Base-by-base conservation (phyloP, 2,888 invertebrate genomes). In the Plebejus argus region DNA sequence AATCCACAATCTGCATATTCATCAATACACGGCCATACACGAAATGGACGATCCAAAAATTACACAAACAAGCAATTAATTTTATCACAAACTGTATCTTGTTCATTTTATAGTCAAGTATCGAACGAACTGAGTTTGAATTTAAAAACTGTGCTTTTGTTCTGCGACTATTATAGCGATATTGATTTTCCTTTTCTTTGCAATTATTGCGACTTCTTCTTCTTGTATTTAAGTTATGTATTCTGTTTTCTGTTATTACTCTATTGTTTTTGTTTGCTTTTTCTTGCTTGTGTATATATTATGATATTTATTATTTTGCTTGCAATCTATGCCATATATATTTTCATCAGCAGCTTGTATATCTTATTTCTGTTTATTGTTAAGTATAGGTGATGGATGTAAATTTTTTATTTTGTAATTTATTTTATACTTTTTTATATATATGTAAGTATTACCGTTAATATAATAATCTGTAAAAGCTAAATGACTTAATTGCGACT, bases 131-230 rank as follows among this genome's bases (percentile, higher is more conserved):
- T 45, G 20, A 45, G 12, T 45, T 39, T 23, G 23, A 45, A 66
- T 15, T 66, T 66, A 1, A 28, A 66, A 66, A 66, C 18, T 20
- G 58, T 8, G n/a, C n/a, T 58, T 58, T 20, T 15, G 28, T 28
- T 28, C 12, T 66, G 15, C n/a, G 18, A 12, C 4, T 45, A 39
- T n/a, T 20, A 71, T 45, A 18, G n/a, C 39, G 39, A 20, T 39
- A 18, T 33, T 35, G 45, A 45, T 45, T n/a, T 71, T 39, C 61
- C 45, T 71, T 39, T 71, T n/a, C 35, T 71, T 71, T 71, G 71
- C 71, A 39, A 39, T 39, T 20, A 23, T 66, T 33, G 28, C 28
- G 66, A 66, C 15, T 71, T 70, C 35, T 35, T 70, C n/a, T 70
- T 70, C 39, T 4, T 33, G 35, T 18, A 33, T 70, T 35, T 35